Base-by-base conservation (phyloP, 1,140 invertebrate genomes). In the Sminthurinus signatus region DNA sequence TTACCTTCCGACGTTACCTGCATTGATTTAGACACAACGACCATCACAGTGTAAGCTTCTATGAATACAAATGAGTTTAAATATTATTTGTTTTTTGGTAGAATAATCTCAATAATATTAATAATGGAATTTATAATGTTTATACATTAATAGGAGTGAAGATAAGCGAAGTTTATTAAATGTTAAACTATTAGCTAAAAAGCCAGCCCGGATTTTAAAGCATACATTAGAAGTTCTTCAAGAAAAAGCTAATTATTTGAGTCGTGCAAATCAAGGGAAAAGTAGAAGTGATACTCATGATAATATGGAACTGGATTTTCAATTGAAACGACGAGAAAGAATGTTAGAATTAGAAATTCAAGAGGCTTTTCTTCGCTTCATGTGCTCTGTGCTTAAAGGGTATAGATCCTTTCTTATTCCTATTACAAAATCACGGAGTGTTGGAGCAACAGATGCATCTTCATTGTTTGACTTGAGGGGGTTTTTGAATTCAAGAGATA, bases 11-110 rank as follows among this genome's bases (percentile, higher is more conserved):
- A 99, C 80, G 94, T 99, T 1, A 95, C 89, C 54, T 99, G 96
- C 79, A 88, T 99, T 23, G 96, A 99, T 83, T 81, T 99, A 71
- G 96, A 99, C 75, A 99, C 97, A 8, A 95, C 95, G 74, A 94
- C 93, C 70, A 88, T 92, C 61, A 88, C 87, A 44, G 69, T 79
- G 85, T 88, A 76, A n/a, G n/a, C n/a, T n/a, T n/a, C n/a, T n/a
- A n/a, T n/a, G n/a, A n/a, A n/a, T n/a, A n/a, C n/a, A n/a, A n/a
- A n/a, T n/a, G n/a, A n/a, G n/a, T n/a, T n/a, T n/a, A 25, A 32
- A 23, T 19, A 39, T 8, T 21, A 39, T 15, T 39, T 57, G 28
- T 12, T 36, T 32, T 19, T 14, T 36, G 36, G 15, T 5, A 32
- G 36, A 31, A 54, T 27, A 10, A 14, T 29, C 10, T 25, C 27